Evolutionary conservation across 1,140 invertebrate species (phyloP), one percentile per base, ranked within the genome.

Genomic region (Halotydeus destructor): DNA sequence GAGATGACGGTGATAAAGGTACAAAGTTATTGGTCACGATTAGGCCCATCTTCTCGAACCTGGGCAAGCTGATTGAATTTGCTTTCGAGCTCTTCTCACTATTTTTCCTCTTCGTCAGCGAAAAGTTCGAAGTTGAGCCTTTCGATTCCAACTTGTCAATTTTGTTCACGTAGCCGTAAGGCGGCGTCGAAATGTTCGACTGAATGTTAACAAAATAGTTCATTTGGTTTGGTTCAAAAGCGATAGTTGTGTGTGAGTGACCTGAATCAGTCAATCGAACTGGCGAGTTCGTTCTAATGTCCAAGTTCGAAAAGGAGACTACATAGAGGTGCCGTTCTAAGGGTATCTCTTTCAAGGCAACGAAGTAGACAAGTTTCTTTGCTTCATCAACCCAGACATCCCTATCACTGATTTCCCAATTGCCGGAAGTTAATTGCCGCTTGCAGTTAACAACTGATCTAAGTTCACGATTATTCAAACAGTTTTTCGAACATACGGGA

Each of bases 141-240:
- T 30, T 30, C 14, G 27, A 30, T 14, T 9, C 14, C 8, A 30
- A 30, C 8, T 30, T 9, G 27, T 14, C 27, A 30, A 41, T 16
- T 34, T 28, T 37, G 38, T 53, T 43, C 6, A 54, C 31, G 45
- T 44, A 46, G 14, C 49, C 51, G 42, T 44, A 51, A 26, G 49
- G 49, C 18, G 46, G 34, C 12, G 46, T 40, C 21, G 38, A 42
- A 41, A 85, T 78, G 56, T 77, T 88, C 50, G 83, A 91, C 49
- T 82, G 84, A 27, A 86, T 81, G 40, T 78, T 74, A 4, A 91
- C 76, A 56, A 85, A 76, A n/a, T 33, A 25, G 21, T 21, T 35
- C 23, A 26, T 34, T 11, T 38, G 9, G n/a, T n/a, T n/a, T 5
- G 38, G 19, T 36, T 49, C 31, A 26, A 49, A 49, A 5, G 26